Conservation (phyloP, 2,113 vertebrate species). For the Romanogobio albipinnatus region DNA sequence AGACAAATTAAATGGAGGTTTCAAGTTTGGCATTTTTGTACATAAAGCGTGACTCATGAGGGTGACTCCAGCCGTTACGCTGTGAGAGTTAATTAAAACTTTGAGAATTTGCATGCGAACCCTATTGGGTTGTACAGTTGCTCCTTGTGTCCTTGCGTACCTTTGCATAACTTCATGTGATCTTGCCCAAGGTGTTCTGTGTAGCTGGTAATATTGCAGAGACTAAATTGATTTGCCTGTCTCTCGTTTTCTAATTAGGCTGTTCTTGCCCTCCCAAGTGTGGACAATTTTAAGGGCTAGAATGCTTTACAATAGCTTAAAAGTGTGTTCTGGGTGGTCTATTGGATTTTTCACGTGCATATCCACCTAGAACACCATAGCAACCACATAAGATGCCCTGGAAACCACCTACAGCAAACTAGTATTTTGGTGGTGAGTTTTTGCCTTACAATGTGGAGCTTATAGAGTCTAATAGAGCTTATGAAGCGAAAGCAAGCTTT, state of each 20-base stretch:
- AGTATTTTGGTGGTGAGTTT: too few relatives aligned
- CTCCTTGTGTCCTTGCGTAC: constrained; percentile 8
- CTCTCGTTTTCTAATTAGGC: constrained; percentile 29
- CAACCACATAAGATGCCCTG: neutral
- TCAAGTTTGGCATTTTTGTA: neutral
- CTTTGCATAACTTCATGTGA: constrained; percentile 29
- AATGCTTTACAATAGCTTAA: neutral
- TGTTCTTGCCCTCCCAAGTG: neutral
- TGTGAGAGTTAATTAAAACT: constrained; percentile 38
- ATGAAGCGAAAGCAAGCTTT: neutral
- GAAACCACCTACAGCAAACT: neutral
- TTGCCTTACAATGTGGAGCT: neutral
- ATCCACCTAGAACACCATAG: neutral
- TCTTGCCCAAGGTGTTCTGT: constrained; percentile 34
- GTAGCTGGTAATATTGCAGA: constrained; percentile 20
- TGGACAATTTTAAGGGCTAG: neutral
- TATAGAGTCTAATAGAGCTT: too few relatives aligned
- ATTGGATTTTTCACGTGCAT: neutral
- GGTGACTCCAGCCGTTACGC: neutral
- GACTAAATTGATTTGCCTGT: constrained; percentile 21
- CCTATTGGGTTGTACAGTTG: constrained; percentile 12
- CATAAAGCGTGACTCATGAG: constrained; percentile 2
- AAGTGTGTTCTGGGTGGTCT: neutral
- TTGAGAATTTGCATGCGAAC: neutral
- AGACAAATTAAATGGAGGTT: neutral